These are phyloP conservation scores for Melanerpes aurifrons DNA, from an alignment of 2,113 vertebrate species.

Conservation along the genomic window DNA sequence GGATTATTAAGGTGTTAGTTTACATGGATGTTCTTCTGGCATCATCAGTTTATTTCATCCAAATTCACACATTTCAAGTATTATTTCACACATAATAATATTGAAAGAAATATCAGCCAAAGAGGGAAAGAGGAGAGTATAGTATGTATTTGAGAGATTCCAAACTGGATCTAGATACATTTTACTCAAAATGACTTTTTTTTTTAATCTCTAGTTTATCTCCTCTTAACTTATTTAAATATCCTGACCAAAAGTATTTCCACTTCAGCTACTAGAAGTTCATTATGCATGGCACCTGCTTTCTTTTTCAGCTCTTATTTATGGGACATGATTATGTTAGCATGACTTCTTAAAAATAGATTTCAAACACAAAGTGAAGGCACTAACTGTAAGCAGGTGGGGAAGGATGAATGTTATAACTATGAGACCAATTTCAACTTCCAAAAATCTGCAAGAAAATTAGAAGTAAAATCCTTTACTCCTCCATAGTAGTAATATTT, in stretches of 20 bases:
- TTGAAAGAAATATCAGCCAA: neutral
- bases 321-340: neutral
- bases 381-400: neutral
- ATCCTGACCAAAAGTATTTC: neutral
- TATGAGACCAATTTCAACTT: neutral
- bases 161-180: neutral
- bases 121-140: neutral
- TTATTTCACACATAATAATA: neutral
- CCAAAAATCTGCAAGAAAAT: neutral
- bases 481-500: neutral
- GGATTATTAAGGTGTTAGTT: neutral
- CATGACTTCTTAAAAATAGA: neutral
- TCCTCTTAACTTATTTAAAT: neutral
- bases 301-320: neutral
- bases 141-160: neutral
- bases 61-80: neutral
- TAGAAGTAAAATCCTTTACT: neutral
- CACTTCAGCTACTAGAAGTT: neutral
- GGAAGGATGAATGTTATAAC: neutral
- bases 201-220: neutral
- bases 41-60: neutral
- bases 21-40: neutral
- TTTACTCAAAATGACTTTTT: neutral
- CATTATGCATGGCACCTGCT: neutral
- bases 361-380: neutral